Percentiles rank a stretch among this genome's conserved stretches.
These are phyloP conservation scores for Sisyra terminalis DNA, from an alignment of 2,888 invertebrate species.

Conservation along the genomic window DNA sequence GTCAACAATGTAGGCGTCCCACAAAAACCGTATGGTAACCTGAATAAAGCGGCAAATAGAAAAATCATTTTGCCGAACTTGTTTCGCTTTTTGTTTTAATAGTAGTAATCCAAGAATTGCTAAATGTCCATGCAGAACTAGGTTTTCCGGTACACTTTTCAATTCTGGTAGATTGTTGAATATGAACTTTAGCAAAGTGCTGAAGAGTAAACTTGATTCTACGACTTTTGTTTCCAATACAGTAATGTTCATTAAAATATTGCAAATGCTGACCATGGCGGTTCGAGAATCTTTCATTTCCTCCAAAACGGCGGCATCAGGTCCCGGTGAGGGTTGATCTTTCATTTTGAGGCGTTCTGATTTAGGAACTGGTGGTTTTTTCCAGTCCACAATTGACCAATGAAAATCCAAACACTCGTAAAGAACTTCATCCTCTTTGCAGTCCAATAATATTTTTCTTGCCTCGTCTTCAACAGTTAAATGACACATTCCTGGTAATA, in stretches of 20 bases:
- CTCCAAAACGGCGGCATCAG: constrained; percentile 55
- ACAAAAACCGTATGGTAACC: constrained; percentile 75
- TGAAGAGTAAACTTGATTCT: constrained; percentile 59
- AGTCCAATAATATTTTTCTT: constrained; percentile 57
- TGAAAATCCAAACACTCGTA: constrained; percentile 67
- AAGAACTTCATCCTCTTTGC: constrained; percentile 64
- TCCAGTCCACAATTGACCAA: constrained; percentile 76
- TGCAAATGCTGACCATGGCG: constrained; percentile 78
- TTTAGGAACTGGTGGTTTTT: constrained; percentile 64
- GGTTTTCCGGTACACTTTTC: constrained; percentile 66
- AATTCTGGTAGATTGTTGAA: constrained; percentile 72
- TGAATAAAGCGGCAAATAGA: constrained; percentile 80
- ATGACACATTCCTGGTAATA: constrained; percentile 81
- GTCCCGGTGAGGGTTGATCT: constrained; percentile 58
- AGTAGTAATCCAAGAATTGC: constrained; percentile 68
- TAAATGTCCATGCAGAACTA: constrained; percentile 72
- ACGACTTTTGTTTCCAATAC: constrained; percentile 75
- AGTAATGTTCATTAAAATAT: constrained; percentile 83
- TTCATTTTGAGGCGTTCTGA: constrained; percentile 60
- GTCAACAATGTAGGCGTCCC: constrained; percentile 85
- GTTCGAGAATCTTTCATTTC: constrained; percentile 72
- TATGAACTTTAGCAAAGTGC: constrained; percentile 67
- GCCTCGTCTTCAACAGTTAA: constrained; percentile 82
- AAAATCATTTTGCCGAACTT: constrained; percentile 75
- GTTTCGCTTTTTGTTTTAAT: constrained; percentile 66